Percentiles rank a stretch among this genome's conserved stretches.
These are phyloP conservation scores for Drosophila lacertosa DNA, from an alignment of 1,140 invertebrate genomes.

Conservation along the genomic window DNA sequence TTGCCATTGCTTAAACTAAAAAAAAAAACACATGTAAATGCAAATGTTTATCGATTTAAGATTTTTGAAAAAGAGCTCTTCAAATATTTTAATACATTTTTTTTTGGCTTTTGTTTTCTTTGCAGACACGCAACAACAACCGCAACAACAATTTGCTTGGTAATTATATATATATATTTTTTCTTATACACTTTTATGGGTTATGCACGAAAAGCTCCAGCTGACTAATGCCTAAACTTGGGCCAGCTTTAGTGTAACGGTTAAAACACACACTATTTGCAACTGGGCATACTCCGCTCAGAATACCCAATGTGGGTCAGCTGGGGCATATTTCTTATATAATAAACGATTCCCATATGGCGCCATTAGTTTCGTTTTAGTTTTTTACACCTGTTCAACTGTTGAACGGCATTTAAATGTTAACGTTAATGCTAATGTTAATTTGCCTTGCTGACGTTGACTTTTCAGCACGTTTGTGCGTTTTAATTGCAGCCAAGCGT, in stretches of 20 bases:
- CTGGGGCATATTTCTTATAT: slow-evolving; percentile 50
- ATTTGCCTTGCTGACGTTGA: slow-evolving; percentile 54
- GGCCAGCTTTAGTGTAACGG: slow-evolving; percentile 23
- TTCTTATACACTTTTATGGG: neutral
- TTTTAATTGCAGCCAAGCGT: slow-evolving; percentile 62
- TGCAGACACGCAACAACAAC: slow-evolving; percentile 48
- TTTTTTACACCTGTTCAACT: slow-evolving; percentile 30
- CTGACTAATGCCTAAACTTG: slow-evolving; percentile 4
- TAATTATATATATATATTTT: slow-evolving; percentile 47
- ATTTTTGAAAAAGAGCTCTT: slow-evolving; percentile 28
- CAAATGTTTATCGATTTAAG: slow-evolving; percentile 58
- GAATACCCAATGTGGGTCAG: slow-evolving; percentile 72
- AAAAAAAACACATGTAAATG: slow-evolving; percentile 39
- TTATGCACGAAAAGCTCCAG: slow-evolving; percentile 1
- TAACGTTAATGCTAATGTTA: slow-evolving; percentile 68
- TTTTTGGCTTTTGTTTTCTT: slow-evolving; percentile 42
- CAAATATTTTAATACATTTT: slow-evolving; percentile 59
- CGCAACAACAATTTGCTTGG: slow-evolving; percentile 37
- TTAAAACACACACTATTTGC: slow-evolving; percentile 25
- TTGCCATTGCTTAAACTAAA: slow-evolving; percentile 22
- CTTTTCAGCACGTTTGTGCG: slow-evolving; percentile 58
- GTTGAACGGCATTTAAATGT: slow-evolving; percentile 60
- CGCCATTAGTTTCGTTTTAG: slow-evolving; percentile 41
- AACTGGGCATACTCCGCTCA: slow-evolving; percentile 46
- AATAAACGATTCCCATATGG: slow-evolving; percentile 32